These are phyloP conservation scores for Trissonchulus sp. DNA, from an alignment of 2,888 invertebrate species.

Conservation along the genomic window DNA sequence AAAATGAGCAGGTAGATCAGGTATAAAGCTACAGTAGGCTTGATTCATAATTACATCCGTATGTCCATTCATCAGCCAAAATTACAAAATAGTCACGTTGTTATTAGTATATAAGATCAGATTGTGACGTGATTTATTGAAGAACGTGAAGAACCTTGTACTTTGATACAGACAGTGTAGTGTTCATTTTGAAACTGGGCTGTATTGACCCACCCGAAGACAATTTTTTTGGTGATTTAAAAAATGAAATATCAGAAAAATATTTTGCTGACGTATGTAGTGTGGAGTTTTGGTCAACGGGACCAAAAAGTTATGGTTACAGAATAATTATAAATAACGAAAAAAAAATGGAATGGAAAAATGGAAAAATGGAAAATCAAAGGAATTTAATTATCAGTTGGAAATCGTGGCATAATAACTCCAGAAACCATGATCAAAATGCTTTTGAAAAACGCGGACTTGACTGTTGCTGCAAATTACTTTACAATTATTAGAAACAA, in stretches of 20 bases:
- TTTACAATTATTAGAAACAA: neutral
- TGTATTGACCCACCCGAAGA: neutral
- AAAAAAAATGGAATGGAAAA: neutral
- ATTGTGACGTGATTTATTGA: too few relatives aligned
- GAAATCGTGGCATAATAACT: neutral
- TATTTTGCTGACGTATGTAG: neutral
- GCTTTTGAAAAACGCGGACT: neutral
- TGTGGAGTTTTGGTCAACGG: neutral
- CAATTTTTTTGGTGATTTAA: neutral
- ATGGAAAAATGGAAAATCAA: constrained; percentile 6
- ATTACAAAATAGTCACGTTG: too few relatives aligned
- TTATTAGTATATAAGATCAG: too few relatives aligned
- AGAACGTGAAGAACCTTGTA: constrained; percentile 51
- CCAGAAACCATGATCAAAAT: neutral
- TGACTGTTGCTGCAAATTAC: neutral
- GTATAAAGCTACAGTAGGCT: too few relatives aligned
- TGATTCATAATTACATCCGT: too few relatives aligned
- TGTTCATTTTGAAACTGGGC: constrained; percentile 39
- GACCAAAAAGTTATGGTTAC: constrained; percentile 8
- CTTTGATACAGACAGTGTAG: constrained; percentile 51
- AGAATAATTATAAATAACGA: too few relatives aligned
- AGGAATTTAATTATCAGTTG: neutral
- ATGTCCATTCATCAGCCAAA: too few relatives aligned
- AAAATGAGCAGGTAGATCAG: too few relatives aligned
- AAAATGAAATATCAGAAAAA: neutral